Evolutionary conservation across 2,797 vertebrate genomes (phyloP).

Genomic region (Premnoplex brunnescens): DNA sequence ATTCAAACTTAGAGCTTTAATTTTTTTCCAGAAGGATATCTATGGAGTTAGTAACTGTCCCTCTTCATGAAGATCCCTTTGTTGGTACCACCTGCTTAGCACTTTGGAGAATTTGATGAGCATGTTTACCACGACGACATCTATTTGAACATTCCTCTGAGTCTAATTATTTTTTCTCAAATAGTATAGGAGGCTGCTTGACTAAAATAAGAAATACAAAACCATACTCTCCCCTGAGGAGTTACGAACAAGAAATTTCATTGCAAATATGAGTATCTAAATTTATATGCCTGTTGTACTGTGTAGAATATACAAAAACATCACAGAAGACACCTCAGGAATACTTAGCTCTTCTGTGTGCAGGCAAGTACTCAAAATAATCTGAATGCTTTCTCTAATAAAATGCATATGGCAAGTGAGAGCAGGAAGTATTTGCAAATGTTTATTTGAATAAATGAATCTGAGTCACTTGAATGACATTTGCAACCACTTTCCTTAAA

Average conservation of each 20-base stretch:
- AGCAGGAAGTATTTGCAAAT: background rate
- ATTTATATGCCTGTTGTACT: background rate
- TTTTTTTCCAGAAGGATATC: background rate
- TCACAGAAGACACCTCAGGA: background rate
- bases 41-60: background rate
- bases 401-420: background rate
- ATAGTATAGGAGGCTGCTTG: background rate
- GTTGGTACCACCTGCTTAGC: background rate
- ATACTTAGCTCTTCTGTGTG: background rate
- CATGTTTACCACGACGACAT: background rate
- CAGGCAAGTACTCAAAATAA: background rate
- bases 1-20: background rate
- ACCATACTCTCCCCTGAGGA: background rate
- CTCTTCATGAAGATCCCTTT: background rate
- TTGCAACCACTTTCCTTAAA: background rate
- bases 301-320: background rate
- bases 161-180: background rate
- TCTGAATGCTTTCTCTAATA: background rate
- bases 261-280: background rate
- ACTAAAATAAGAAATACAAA: background rate
- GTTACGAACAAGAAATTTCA: background rate
- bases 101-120: background rate
- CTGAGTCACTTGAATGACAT: background rate
- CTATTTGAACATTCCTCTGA: background rate
- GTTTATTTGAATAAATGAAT: conserved; percentile 1